Evolutionary conservation across 2,888 invertebrate species (phyloP), one percentile per base, ranked within the genome.

Genomic region (Disparrhopalites patrizii): DNA sequence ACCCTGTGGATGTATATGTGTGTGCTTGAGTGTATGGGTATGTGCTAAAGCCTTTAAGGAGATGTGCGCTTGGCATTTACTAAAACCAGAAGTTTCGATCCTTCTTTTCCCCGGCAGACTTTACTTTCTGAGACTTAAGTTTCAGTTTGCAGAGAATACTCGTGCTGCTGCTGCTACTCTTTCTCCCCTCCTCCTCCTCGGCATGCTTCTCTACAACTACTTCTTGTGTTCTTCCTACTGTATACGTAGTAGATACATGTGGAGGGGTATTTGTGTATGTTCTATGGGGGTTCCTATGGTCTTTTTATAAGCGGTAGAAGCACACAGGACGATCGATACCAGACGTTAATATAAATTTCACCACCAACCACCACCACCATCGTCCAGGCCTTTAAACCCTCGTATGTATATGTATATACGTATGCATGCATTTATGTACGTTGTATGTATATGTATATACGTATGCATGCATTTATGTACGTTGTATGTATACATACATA

Each of bases 11-110:
- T n/a, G n/a, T n/a, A n/a, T n/a, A n/a, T 47, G 47, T 18, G 47
- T 47, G 18, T 47, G 20, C 43, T 10, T 43, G 43, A 5, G 4
- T 43, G 43, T 43, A 10, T 18, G 18, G 8, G 23, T 18, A 25
- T 47, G 8, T 52, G 52, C 30, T 23, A 30, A 28, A 28, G 52
- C 52, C 8, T 10, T 15, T 5, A 33, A 33, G 20, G 18, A 55
- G 55, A 55, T 55, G 36, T 55, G 36, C 55, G 55, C 55, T 55
- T 55, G 55, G 36, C 55, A 55, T 55, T 55, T 55, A 55, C 33
- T 55, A 30, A 55, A 55, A 33, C 55, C 55, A 55, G 55, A 55
- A 36, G 55, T 33, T 31, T 55, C 33, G 55, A 55, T 36, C 55
- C 33, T 28, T 20, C 31, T 31, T n/a, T 54, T n/a, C 38, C 28